These are phyloP conservation scores for Chrysemys picta DNA, from an alignment of 2,113 vertebrate genomes.

Conservation along the genomic window DNA sequence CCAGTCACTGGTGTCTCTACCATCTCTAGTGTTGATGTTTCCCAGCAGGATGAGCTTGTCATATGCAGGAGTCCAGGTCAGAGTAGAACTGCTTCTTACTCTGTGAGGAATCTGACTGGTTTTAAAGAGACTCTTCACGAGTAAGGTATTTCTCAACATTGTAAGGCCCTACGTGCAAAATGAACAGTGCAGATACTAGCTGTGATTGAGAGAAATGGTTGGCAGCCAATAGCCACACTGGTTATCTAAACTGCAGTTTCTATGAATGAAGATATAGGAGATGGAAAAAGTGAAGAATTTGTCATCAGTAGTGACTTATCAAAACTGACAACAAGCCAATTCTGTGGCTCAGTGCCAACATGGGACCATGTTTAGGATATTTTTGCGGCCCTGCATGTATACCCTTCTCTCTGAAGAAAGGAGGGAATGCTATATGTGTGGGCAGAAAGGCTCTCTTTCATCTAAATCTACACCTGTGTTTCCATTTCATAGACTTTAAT, in stretches of 20 bases:
- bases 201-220: constrained; percentile 4
- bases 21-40: too few relatives aligned
- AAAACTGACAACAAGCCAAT: neutral
- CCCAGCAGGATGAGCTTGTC: too few relatives aligned
- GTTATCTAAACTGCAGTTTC: neutral
- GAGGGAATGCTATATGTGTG: neutral
- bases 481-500: neutral
- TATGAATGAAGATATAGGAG: neutral
- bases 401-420: neutral
- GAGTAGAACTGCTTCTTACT: neutral
- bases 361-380: constrained; percentile 7
- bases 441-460: constrained; percentile 18
- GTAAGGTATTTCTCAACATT: neutral
- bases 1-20: too few relatives aligned
- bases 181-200: neutral
- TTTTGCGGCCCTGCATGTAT: neutral
- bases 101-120: neutral
- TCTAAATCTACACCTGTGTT: neutral
- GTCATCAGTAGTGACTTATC: neutral
- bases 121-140: neutral
- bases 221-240: neutral
- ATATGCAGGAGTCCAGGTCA: too few relatives aligned
- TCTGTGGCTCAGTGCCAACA: neutral
- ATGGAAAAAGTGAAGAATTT: neutral
- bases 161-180: neutral